Base-by-base conservation (phyloP, 2,888 invertebrate genomes). In the Sturmia bella region DNA sequence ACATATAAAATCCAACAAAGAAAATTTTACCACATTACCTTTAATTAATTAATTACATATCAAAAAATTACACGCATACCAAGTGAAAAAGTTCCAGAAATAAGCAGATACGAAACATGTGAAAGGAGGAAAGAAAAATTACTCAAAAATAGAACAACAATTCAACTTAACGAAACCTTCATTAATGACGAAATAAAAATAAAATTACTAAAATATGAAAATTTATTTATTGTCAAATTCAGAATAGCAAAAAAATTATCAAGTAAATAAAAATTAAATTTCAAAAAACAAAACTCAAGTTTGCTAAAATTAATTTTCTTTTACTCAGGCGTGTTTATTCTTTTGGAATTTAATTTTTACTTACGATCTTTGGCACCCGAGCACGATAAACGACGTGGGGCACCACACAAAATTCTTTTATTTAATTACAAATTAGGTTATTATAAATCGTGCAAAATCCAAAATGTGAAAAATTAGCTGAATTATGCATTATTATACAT, bases 151-250 rank as follows among this genome's bases (percentile, higher is more conserved):
- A 74, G 66, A 57, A 50, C 43, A 75, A 72, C 61, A 61, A 64
- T 69, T 73, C 74, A 74, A 77, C 72, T 76, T 7, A 81, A 81
- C 81, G 81, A 81, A 81, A 73, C 64, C 43, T 73, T 68, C 39
- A 52, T 39, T 43, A 37, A 50, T 64, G 64, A 73, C 66, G 76
- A 64, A 43, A 19, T 27, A 45, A 54, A 24, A 73, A 59, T 59
- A 80, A 81, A 69, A 82, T 78, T 69, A 64, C 77, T 66, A 77
- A 74, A 57, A 73, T 39, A 19, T 48, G 5, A 64, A 73, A 45
- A 59, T 59, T 27, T 32, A 59, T 24, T 59, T 50, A 72, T n/a
- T n/a, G 0, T 3, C n/a, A 27, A 3, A 12, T 43, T 45, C 3
- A 37, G 5, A 5, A 48, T 15, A 39, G 39, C 39, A 68, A 52